phyloP scores from a whole-genome alignment of 2,888 invertebrate genomes.

The Nymphalis c-album region DNA sequence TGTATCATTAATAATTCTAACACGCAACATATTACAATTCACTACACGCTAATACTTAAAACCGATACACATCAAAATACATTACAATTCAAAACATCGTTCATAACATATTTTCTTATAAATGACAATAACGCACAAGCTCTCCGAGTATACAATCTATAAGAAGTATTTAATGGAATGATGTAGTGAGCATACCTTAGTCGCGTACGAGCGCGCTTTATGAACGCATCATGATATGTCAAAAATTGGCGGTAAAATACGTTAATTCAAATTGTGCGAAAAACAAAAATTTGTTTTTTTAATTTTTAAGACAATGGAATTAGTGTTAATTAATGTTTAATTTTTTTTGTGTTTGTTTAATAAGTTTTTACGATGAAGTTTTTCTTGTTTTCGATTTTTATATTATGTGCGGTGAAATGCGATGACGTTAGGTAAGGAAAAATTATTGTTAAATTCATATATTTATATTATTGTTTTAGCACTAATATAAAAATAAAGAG shows the following conservation, averaged over 20 bases:
- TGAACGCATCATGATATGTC: slow-evolving; percentile 4
- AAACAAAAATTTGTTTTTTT: slow-evolving; percentile 10
- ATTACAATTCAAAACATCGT: slow-evolving; percentile 18
- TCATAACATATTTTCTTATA: slow-evolving; percentile 26
- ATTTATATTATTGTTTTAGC: not conserved
- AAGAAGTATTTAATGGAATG: slow-evolving; percentile 35
- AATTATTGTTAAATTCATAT: too few relatives aligned
- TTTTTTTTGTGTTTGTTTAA: slow-evolving; percentile 5
- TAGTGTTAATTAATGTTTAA: slow-evolving; percentile 12
- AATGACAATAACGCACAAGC: slow-evolving; percentile 13
- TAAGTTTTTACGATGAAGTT: slow-evolving; percentile 37
- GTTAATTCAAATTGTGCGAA: slow-evolving; percentile 1
- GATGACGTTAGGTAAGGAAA: slow-evolving; percentile 62
- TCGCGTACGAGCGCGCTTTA: slow-evolving; percentile 45
- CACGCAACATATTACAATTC: slow-evolving; percentile 10
- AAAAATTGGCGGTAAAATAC: slow-evolving; percentile 49
- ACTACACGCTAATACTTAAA: slow-evolving; percentile 8
- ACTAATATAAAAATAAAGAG: too few relatives aligned
- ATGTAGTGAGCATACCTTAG: slow-evolving; percentile 38
- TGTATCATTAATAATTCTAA: slow-evolving; percentile 1
- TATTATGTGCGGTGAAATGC: slow-evolving; percentile 62
- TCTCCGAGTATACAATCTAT: slow-evolving; percentile 6
- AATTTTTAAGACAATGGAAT: slow-evolving; percentile 17
- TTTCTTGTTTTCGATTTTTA: slow-evolving; percentile 53
- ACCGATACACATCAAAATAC: slow-evolving; percentile 12